Evolutionary conservation across 2,113 vertebrate genomes (phyloP), one percentile per base, ranked within the genome.

Genomic region (Pluvialis apricaria): DNA sequence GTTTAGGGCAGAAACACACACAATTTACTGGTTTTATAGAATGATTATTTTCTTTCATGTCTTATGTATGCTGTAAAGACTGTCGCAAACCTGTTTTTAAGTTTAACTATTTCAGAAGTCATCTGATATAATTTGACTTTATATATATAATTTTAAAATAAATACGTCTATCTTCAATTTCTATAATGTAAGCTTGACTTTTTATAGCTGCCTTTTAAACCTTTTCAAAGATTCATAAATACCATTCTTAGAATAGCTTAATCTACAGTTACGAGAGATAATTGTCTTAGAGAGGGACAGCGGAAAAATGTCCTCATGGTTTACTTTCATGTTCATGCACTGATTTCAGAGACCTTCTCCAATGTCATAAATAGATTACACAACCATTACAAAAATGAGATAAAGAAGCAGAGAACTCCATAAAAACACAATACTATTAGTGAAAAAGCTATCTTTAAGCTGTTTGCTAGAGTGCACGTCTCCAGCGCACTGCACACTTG

Each of bases 241-340:
- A 68, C 19, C 2, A 3, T 66, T 57, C n/a, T 62, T 65, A 0
- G 1, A 80, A 80, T 6, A 87, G 26, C 19, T 75, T 62, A 10
- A 52, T 65, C 31, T 72, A 57, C 15, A 57, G 15, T 62, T 79
- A 70, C 0, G 3, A n/a, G 32, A 77, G 9, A 29, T 4, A 81
- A 69, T 2, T 13, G 12, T 5, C 58, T 58, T 28, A 28, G 21
- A 28, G 16, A 44, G 1, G 18, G 10, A 7, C 9, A 3, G 4
- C 2, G 2, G 0, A 5, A 42, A 76, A 55, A 66, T 2, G 4
- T 68, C 28, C 5, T 58, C 15, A 60, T 20, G n/a, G 7, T 60
- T 89, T 36, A 38, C 28, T 58, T 66, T 62, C 24, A 42, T 10
- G 14, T 16, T 60, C 7, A 42, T 31, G 9, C 14, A 55, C 11